Conservation (phyloP, 1,140 invertebrate species). For the Camponotus vicinus region DNA sequence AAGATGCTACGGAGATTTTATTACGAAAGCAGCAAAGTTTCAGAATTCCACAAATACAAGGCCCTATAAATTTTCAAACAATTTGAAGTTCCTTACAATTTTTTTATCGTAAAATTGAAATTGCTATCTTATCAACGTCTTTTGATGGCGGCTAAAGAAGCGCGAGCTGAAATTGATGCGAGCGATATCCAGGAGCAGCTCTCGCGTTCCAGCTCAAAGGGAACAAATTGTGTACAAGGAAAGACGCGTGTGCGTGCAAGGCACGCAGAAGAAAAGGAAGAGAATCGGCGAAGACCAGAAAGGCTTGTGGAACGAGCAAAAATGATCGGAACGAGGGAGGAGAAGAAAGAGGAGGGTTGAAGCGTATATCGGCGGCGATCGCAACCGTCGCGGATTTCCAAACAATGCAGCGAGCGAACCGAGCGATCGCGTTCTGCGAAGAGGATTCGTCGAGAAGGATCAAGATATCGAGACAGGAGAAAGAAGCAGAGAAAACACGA, state of each 20-base stretch:
- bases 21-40: not conserved
- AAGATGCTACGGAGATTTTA: not conserved
- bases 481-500: not conserved
- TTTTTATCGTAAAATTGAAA: not conserved
- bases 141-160: not conserved
- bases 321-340: slow-evolving; percentile 65
- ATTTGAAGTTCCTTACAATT: not conserved
- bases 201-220: slow-evolving; percentile 73
- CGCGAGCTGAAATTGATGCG: not conserved
- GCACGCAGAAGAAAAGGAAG: slow-evolving; percentile 71
- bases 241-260: slow-evolving; percentile 68
- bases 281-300: slow-evolving; percentile 54
- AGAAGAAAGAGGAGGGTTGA: slow-evolving; percentile 50
- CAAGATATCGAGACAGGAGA: slow-evolving; percentile 1
- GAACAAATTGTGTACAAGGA: slow-evolving; percentile 83
- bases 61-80: not conserved
- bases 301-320: slow-evolving; percentile 73
- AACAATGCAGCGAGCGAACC: slow-evolving; percentile 81
- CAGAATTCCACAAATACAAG: not conserved
- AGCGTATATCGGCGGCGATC: slow-evolving; percentile 80
- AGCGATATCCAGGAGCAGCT: slow-evolving; percentile 34
- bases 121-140: not conserved
- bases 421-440: slow-evolving; percentile 53
- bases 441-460: slow-evolving; percentile 30
- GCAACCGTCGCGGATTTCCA: slow-evolving; percentile 81